A percentile compares a stretch with the other conserved stretches of the same genome.
Conservation (phyloP, 2,113 vertebrate species). For the Rhineura floridana region DNA sequence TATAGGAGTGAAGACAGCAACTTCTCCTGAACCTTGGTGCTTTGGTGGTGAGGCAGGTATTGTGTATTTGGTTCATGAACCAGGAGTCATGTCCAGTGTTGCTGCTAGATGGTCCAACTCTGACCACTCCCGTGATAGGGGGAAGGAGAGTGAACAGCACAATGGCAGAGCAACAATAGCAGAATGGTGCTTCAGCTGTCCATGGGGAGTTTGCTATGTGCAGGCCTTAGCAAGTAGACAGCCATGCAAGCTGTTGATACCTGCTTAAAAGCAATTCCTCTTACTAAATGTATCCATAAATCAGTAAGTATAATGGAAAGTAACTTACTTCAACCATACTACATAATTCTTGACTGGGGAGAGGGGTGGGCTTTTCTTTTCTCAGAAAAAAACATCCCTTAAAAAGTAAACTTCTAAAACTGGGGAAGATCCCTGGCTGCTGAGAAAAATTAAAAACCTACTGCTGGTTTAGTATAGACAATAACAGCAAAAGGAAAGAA, state of each 20-base stretch:
- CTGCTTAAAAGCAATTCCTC: not conserved
- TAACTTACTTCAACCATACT: not conserved
- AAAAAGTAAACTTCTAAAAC: fast-evolving
- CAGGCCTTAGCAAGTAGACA: not conserved
- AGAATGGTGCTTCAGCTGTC: not conserved
- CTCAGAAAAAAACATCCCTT: fast-evolving
- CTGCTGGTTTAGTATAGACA: not conserved
- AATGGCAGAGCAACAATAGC: not conserved
- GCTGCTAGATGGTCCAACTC: not conserved
- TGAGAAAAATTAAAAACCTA: not conserved
- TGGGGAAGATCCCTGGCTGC: not conserved
- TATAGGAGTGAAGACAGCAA: not conserved
- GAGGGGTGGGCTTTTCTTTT: fast-evolving
- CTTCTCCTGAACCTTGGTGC: not conserved
- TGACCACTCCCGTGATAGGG: not conserved
- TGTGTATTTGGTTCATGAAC: not conserved
- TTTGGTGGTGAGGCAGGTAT: too few relatives aligned
- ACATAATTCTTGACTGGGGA: fast-evolving
- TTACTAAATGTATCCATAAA: not conserved
- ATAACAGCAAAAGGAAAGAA: not conserved
- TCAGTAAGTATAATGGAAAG: fast-evolving
- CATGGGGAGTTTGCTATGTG: not conserved
- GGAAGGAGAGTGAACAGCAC: not conserved
- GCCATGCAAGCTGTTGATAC: not conserved
- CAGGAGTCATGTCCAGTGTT: not conserved